A percentile compares a stretch with the other conserved stretches of the same genome.
Conservation (phyloP, 2,888 invertebrate species). For the Corythucha ciliata region DNA sequence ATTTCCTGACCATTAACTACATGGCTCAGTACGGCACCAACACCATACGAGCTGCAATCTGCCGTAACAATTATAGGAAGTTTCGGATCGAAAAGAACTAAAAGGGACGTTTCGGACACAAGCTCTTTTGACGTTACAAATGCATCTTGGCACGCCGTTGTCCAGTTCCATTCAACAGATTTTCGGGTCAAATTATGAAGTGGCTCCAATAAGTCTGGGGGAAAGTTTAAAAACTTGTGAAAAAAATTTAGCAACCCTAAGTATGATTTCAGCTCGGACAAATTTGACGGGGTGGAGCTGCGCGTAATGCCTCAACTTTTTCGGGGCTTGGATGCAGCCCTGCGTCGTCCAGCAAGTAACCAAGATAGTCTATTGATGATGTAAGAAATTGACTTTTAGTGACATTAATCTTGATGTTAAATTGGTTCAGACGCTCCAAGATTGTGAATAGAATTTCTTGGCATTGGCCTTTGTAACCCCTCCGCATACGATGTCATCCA, state of each 20-base stretch:
- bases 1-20: not conserved
- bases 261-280: slow-evolving; percentile 4
- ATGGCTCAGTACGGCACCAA: slow-evolving; percentile 34
- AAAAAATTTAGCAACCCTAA: slow-evolving; percentile 18
- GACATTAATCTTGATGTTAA: not conserved
- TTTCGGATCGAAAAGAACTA: slow-evolving; percentile 33
- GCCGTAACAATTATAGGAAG: slow-evolving; percentile 34
- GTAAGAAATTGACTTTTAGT: not conserved
- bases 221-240: slow-evolving; percentile 16
- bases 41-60: slow-evolving; percentile 34
- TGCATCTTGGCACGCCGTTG: slow-evolving; percentile 3
- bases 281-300: not conserved
- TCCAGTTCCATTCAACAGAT: slow-evolving; percentile 10
- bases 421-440: not conserved
- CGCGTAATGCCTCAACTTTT: not conserved
- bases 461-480: not conserved
- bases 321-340: not conserved
- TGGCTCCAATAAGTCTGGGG: slow-evolving; percentile 6
- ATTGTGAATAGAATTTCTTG: not conserved
- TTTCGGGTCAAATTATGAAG: slow-evolving; percentile 15
- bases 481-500: slow-evolving; percentile 7
- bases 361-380: not conserved
- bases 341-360: not conserved
- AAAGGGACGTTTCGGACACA: slow-evolving; percentile 33
- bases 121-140: slow-evolving; percentile 1